Conservation (phyloP, 2,113 vertebrate genomes). For the Galeopterus variegatus region DNA sequence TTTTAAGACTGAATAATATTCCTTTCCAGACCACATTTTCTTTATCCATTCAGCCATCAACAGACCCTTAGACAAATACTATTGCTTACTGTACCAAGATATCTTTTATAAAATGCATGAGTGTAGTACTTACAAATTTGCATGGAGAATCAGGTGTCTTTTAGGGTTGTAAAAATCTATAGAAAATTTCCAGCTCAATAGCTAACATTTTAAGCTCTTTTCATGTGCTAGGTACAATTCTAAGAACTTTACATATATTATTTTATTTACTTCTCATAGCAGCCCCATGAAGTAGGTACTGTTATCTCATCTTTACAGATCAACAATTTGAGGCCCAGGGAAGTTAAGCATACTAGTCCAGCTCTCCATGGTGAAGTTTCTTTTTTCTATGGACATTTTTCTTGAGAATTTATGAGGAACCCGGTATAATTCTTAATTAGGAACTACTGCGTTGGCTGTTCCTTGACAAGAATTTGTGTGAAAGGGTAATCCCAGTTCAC, state of each 20-base stretch:
- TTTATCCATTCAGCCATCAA: background rate
- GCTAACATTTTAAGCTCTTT: background rate
- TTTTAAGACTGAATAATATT: background rate
- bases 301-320: background rate
- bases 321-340: background rate
- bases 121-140: background rate
- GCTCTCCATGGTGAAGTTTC: background rate
- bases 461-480: background rate
- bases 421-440: background rate
- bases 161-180: background rate
- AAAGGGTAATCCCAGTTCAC: background rate
- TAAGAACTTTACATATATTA: background rate
- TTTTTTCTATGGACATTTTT: background rate
- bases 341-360: background rate
- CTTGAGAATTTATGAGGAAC: background rate
- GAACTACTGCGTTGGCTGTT: background rate
- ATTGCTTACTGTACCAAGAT: background rate
- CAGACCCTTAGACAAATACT: background rate
- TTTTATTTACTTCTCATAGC: background rate
- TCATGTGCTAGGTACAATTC: background rate
- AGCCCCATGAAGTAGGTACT: background rate
- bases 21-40: background rate
- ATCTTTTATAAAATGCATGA: background rate
- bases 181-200: background rate
- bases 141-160: background rate